Evolutionary conservation across 2,113 vertebrate species (phyloP).

Genomic region (Mastomys natalensis): DNA sequence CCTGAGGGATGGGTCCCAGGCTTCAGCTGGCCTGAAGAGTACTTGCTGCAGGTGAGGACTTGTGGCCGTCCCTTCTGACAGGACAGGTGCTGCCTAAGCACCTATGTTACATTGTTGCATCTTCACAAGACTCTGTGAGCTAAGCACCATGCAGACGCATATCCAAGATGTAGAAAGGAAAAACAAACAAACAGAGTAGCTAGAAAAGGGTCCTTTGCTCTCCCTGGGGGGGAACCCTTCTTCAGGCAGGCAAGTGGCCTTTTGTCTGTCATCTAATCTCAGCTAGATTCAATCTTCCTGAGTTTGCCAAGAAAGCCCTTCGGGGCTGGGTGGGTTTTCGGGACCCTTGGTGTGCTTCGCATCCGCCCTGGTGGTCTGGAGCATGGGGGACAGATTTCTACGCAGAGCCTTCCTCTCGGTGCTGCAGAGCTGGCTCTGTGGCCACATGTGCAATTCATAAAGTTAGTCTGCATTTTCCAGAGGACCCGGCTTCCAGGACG

Average conservation of each 20-base stretch:
- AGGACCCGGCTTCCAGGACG: slow-evolving; percentile 75
- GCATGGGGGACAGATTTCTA: slow-evolving; percentile 59
- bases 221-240: not conserved
- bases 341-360: not conserved
- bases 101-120: not conserved
- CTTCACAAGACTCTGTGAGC: not conserved
- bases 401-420: slow-evolving; percentile 36
- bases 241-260: not conserved
- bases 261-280: slow-evolving; percentile 1
- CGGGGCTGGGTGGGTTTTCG: not conserved
- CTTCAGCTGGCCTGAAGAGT: not conserved
- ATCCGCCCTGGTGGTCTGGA: slow-evolving; percentile 69
- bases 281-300: not conserved
- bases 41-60: slow-evolving; percentile 23
- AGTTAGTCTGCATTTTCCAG: slow-evolving; percentile 70
- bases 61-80: not conserved
- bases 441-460: slow-evolving; percentile 80
- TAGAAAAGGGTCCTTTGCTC: slow-evolving; percentile 41
- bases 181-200: slow-evolving; percentile 48
- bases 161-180: not conserved
- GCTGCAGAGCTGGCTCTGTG: slow-evolving; percentile 55
- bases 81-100: not conserved
- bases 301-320: slow-evolving; percentile 52
- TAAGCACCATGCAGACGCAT: not conserved
- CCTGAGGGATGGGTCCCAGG: not conserved